Percentiles rank a stretch among this genome's conserved stretches.
Conservation (phyloP, 2,113 vertebrate genomes). For the Tautogolabrus adspersus region DNA sequence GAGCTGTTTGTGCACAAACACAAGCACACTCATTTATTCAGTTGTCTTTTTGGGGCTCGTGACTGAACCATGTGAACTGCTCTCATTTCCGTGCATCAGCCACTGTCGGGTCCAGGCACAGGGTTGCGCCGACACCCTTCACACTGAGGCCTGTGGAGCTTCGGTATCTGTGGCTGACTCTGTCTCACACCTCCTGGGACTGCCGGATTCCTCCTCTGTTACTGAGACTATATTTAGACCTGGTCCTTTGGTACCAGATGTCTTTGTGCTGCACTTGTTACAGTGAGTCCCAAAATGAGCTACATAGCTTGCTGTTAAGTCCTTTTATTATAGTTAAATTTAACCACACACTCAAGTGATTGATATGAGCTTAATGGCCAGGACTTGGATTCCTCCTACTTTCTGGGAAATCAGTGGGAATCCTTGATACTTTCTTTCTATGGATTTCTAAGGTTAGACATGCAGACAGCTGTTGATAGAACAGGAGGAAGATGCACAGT, state of each 20-base stretch:
- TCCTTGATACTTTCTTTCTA: background rate
- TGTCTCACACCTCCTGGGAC: constrained; percentile 70
- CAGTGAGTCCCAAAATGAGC: constrained; percentile 45
- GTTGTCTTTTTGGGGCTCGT: constrained; percentile 25
- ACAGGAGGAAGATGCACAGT: background rate
- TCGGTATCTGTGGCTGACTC: constrained; percentile 66
- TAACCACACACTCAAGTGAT: background rate
- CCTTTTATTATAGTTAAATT: constrained; percentile 6
- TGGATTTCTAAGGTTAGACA: background rate
- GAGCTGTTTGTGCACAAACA: constrained; percentile 29
- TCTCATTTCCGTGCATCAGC: background rate
- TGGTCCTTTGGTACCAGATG: constrained; percentile 57
- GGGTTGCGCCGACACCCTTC: constrained; percentile 33
- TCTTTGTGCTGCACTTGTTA: constrained; percentile 49
- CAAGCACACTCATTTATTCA: constrained; percentile 16
- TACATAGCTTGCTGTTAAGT: constrained; percentile 8
- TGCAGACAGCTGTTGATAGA: background rate
- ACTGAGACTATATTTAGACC: constrained; percentile 76
- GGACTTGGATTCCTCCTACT: background rate
- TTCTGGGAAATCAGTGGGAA: background rate
- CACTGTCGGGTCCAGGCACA: constrained; percentile 3
- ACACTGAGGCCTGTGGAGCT: constrained; percentile 29
- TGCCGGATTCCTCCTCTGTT: constrained; percentile 69
- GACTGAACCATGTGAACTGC: background rate
- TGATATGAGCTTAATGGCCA: background rate